Evolutionary conservation across 2,797 vertebrate species (phyloP).

Genomic region (Hippoglossus hippoglossus): DNA sequence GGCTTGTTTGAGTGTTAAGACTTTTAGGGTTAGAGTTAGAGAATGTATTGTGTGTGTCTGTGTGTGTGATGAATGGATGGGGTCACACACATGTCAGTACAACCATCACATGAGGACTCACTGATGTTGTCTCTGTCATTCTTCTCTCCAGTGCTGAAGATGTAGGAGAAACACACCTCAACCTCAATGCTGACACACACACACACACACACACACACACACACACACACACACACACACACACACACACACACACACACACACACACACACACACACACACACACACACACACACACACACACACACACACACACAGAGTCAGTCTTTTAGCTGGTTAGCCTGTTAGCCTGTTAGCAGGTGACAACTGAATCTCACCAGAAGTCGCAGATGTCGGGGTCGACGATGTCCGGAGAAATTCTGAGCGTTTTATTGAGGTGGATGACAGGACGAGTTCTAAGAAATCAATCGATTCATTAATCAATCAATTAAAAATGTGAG

Average conservation of each 20-base stretch:
- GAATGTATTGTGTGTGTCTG: too few species aligned
- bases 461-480: background rate
- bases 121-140: slow-evolving; percentile 85
- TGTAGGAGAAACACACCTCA: slow-evolving; percentile 90
- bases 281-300: slow-evolving; percentile 30
- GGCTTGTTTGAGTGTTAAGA: too few species aligned
- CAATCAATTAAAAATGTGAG: background rate
- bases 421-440: slow-evolving; percentile 86
- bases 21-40: too few species aligned
- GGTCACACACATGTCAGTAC: too few species aligned
- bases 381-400: slow-evolving; percentile 81
- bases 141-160: slow-evolving; percentile 84
- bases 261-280: slow-evolving; percentile 48
- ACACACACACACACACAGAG: slow-evolving; percentile 21
- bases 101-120: slow-evolving; percentile 74
- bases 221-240: slow-evolving; percentile 29
- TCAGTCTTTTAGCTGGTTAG: slow-evolving; percentile 2
- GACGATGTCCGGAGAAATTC: slow-evolving; percentile 83
- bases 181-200: slow-evolving; percentile 85
- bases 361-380: slow-evolving; percentile 68
- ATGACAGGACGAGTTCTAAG: slow-evolving; percentile 90
- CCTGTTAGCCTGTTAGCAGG: background rate
- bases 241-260: slow-evolving; percentile 28
- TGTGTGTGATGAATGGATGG: too few species aligned
- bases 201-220: slow-evolving; percentile 27